Percentiles rank a stretch among this genome's conserved stretches.
These are phyloP conservation scores for Myrmecobius fasciatus DNA, from an alignment of 2,113 vertebrate genomes.

Conservation along the genomic window DNA sequence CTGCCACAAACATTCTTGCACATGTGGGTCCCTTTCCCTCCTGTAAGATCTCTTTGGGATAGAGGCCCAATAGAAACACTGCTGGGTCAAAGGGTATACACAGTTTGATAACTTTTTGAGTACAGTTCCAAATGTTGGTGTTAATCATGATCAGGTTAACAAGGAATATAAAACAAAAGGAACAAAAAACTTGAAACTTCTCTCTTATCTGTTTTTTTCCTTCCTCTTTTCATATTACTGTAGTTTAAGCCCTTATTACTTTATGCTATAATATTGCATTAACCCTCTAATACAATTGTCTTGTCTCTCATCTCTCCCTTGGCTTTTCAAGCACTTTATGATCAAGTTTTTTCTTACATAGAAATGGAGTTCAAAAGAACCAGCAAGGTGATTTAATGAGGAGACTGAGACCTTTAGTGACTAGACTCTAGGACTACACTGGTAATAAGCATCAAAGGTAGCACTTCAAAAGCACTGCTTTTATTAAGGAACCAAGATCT, in stretches of 20 bases:
- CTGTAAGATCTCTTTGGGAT: no score
- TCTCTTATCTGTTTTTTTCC: background rate
- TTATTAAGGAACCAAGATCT: background rate
- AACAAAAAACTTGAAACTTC: conserved; percentile 19
- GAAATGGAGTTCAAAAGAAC: background rate
- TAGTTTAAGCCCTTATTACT: background rate
- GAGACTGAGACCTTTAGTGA: background rate
- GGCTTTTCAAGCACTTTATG: background rate
- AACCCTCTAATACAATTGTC: background rate
- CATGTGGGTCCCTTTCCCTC: no score
- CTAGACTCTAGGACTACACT: no score
- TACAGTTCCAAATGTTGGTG: no score
- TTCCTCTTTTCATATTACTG: background rate
- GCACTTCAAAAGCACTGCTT: background rate
- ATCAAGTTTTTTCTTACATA: background rate
- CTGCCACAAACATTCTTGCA: no score
- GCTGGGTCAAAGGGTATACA: no score
- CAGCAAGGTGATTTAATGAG: background rate
- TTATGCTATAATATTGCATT: background rate
- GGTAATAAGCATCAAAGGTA: no score
- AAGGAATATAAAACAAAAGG: background rate
- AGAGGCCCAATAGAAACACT: no score
- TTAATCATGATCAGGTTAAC: background rate
- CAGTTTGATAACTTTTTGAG: no score
- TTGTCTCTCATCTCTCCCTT: background rate